Evolutionary conservation across 2,797 vertebrate genomes (phyloP), one percentile per base, ranked within the genome.

Genomic region (Poecilia gillii): DNA sequence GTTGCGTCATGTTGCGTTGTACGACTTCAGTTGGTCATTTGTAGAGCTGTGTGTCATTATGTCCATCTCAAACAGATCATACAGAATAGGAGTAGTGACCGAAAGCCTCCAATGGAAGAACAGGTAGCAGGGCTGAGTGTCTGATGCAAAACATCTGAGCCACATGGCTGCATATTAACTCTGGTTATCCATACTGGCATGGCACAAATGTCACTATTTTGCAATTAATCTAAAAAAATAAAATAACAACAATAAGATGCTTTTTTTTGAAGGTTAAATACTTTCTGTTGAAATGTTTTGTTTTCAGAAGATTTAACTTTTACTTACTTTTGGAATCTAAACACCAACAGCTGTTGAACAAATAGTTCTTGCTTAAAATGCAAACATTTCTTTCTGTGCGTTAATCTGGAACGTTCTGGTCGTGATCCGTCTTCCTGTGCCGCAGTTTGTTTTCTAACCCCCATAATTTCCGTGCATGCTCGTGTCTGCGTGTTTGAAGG

Each of bases 11-110:
- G 46, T 72, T 81, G 73, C 70, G 31, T 70, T 83, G 49, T 76
- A 75, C 74, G 64, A 28, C 66, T 16, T 76, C 3, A 64, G 82
- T 46, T 74, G 41, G 53, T 72, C 2, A 72, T 25, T 57, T n/a
- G 73, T 80, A 81, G 90, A 89, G 90, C 82, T 89, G 53, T 92
- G 87, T 93, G 87, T 87, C 81, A 64, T 93, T 86, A 74, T 95
- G 92, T 95, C 88, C 91, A 84, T 95, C 94, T 92, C 93, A 94
- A 95, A 96, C 96, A 96, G 96, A 96, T 97, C 95, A 47, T 95
- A 96, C 95, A 95, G 94, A 91, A 96, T 96, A 95, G 78, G 95
- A 93, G 93, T 96, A 95, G 71, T 95, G 94, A 91, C 89, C 77
- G 85, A 93, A 84, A 93, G 84, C 90, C 91, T 88, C 88, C 90